Percentiles rank a stretch among this genome's conserved stretches.
phyloP scores from a whole-genome alignment of 2,113 vertebrate genomes.

The Tenrec ecaudatus region DNA sequence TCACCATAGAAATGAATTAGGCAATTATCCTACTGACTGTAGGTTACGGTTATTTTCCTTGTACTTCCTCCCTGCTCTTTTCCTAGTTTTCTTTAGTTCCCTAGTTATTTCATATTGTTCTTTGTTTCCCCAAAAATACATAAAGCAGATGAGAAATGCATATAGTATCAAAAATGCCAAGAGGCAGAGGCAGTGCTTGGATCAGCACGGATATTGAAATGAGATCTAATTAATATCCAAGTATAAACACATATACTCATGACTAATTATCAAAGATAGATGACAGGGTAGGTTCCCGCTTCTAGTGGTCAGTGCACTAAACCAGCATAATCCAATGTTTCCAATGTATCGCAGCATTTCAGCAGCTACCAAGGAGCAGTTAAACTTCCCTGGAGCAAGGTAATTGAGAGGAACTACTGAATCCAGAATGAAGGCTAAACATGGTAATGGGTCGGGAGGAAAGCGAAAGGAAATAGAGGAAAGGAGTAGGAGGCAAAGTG shows the following conservation, averaged over 20 bases:
- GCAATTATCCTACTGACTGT: not conserved
- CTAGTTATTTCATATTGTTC: not conserved
- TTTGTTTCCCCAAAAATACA: not conserved
- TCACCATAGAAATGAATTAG: not conserved
- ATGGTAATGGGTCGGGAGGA: too few species aligned
- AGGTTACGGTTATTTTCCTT: not conserved
- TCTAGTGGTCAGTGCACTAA: not conserved
- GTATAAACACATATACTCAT: not conserved
- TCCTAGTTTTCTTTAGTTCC: not conserved
- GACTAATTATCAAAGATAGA: not conserved
- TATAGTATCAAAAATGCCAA: not conserved
- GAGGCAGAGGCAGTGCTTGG: not conserved
- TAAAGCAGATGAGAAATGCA: not conserved
- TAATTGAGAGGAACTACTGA: too few species aligned
- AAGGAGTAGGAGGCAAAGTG: too few species aligned
- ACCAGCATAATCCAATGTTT: not conserved
- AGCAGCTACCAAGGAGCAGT: not conserved
- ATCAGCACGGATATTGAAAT: conserved; percentile 10
- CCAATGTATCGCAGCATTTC: conserved; percentile 12
- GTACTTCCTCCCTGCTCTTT: not conserved
- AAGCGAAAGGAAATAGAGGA: too few species aligned
- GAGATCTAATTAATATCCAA: not conserved
- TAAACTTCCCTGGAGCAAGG: too few species aligned
- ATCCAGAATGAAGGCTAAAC: too few species aligned
- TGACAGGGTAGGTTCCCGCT: not conserved